Evolutionary conservation across 2,888 invertebrate species (phyloP).

Genomic region (Eudemis profundana): DNA sequence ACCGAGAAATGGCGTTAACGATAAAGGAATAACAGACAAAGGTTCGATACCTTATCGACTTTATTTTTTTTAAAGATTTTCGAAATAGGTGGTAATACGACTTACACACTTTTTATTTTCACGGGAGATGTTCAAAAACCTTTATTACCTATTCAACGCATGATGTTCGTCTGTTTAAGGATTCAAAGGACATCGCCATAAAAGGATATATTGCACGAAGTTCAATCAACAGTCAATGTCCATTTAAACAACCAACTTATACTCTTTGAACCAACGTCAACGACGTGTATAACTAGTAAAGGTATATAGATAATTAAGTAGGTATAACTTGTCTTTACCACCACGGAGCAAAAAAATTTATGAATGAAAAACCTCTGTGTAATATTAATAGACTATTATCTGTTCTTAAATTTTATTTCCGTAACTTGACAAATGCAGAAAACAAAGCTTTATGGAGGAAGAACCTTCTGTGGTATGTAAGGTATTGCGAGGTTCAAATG

Average conservation of each 20-base stretch:
- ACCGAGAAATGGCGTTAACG: neutral
- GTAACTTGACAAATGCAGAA: neutral
- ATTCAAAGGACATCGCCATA: conserved; percentile 79
- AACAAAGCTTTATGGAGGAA: neutral
- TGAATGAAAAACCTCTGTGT: too few relatives aligned
- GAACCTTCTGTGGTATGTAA: neutral
- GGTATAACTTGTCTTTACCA: too few relatives aligned
- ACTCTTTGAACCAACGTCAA: too few relatives aligned
- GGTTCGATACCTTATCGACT: neutral
- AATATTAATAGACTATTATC: too few relatives aligned
- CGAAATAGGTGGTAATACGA: too few relatives aligned
- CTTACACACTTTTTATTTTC: conserved; percentile 19
- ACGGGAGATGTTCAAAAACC: conserved; percentile 11
- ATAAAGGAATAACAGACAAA: neutral
- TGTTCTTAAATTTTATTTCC: too few relatives aligned
- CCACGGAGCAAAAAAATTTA: too few relatives aligned
- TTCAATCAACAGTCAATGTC: conserved; percentile 55
- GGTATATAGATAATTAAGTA: neutral
- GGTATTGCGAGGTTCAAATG: conserved; percentile 11
- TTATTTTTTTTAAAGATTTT: too few relatives aligned
- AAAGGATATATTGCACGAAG: conserved; percentile 79
- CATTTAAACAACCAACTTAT: conserved; percentile 52
- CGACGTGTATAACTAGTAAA: neutral
- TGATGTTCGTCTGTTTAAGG: conserved; percentile 77
- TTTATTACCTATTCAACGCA: conserved; percentile 76